A percentile compares a stretch with the other conserved stretches of the same genome.
These are phyloP conservation scores for Brachionus manjavacas DNA, from an alignment of 1,140 invertebrate species.

Conservation along the genomic window DNA sequence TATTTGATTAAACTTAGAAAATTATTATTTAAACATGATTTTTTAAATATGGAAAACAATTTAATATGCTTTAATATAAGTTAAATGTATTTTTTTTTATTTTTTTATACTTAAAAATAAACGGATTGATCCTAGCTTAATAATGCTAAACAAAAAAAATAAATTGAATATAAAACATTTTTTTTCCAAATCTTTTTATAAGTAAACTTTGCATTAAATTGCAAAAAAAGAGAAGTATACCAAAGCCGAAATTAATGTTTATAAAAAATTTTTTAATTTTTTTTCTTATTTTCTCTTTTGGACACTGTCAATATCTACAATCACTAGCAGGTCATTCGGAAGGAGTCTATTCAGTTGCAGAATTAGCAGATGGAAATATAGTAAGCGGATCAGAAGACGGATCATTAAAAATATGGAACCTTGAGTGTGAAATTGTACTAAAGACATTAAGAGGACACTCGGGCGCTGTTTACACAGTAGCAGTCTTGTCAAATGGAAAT, in stretches of 20 bases:
- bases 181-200: too few species aligned
- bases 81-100: too few species aligned
- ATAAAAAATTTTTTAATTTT: not conserved
- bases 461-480: conserved; percentile 49
- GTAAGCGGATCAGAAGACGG: conserved; percentile 60
- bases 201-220: not conserved
- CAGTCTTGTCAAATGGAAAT: not conserved
- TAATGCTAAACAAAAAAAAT: too few species aligned
- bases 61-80: too few species aligned
- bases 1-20: not conserved
- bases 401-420: conserved; percentile 62
- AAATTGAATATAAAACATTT: too few species aligned
- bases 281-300: not conserved
- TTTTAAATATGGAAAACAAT: too few species aligned
- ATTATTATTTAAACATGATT: too few species aligned
- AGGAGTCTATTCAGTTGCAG: conserved; percentile 56
- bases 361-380: conserved; percentile 58
- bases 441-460: conserved; percentile 56
- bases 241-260: not conserved
- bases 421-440: conserved; percentile 62
- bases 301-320: not conserved
- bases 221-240: not conserved
- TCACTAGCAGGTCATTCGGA: not conserved
- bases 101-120: too few species aligned
- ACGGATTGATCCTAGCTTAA: too few species aligned